Evolutionary conservation across 2,888 invertebrate species (phyloP).

Genomic region (Pollenia angustigena): DNA sequence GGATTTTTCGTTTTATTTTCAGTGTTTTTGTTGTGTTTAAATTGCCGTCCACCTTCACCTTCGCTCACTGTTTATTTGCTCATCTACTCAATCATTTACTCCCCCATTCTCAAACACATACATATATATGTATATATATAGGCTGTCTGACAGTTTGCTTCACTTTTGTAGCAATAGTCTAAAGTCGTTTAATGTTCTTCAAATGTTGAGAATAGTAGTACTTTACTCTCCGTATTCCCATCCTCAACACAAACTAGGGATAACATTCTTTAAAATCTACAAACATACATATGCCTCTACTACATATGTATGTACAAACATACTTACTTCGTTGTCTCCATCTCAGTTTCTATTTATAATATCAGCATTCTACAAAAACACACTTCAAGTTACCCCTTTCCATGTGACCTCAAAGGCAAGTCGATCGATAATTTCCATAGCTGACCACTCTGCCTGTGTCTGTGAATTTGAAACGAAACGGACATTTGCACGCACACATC

Average conservation of each 20-base stretch:
- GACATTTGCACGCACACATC: constrained; percentile 80
- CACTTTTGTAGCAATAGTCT: constrained; percentile 52
- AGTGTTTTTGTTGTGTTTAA: constrained; percentile 45
- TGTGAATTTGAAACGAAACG: constrained; percentile 81
- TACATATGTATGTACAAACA: not conserved
- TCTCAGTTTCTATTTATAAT: constrained; percentile 76
- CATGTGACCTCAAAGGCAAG: constrained; percentile 82
- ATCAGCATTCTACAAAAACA: constrained; percentile 55
- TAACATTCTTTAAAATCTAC: constrained; percentile 15
- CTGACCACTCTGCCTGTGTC: constrained; percentile 82
- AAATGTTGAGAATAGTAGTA: constrained; percentile 43
- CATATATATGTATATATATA: constrained; percentile 17
- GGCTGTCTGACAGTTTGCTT: constrained; percentile 62
- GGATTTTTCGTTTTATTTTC: constrained; percentile 38
- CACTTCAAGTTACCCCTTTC: constrained; percentile 74
- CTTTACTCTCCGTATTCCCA: not conserved
- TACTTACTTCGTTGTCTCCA: constrained; percentile 69
- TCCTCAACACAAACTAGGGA: not conserved
- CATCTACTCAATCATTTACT: constrained; percentile 55
- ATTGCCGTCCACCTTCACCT: constrained; percentile 52
- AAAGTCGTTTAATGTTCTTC: constrained; percentile 64
- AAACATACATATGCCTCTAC: not conserved
- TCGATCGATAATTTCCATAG: constrained; percentile 84
- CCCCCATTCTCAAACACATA: constrained; percentile 27
- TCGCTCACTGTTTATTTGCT: constrained; percentile 52